Evolutionary conservation across 1,140 invertebrate species (phyloP).

Genomic region (Hypothenemus hampei): DNA sequence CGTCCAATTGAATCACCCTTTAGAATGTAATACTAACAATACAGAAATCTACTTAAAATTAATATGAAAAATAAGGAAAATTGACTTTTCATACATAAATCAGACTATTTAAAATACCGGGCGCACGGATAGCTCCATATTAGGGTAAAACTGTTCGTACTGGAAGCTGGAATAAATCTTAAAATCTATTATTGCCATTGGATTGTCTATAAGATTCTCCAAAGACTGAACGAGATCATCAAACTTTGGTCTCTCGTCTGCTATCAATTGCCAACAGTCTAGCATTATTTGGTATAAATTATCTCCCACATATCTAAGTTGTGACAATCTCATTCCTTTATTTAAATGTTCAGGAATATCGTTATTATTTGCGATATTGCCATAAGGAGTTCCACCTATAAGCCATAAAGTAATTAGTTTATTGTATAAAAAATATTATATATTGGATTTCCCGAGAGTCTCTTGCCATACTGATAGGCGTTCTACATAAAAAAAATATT

Average conservation of each 20-base stretch:
- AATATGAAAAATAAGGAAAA: no score
- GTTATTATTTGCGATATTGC: slow-evolving; percentile 57
- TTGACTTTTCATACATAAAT: no score
- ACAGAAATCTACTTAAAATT: no score
- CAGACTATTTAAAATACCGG: slow-evolving; percentile 33
- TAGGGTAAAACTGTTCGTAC: slow-evolving; percentile 41
- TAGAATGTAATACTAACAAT: no score
- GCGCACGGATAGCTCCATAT: slow-evolving; percentile 37
- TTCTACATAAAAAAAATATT: no score
- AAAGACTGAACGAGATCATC: slow-evolving; percentile 51
- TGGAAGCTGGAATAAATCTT: slow-evolving; percentile 38
- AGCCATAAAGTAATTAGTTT: no score
- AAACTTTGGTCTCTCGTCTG: slow-evolving; percentile 70
- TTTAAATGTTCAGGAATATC: slow-evolving; percentile 66
- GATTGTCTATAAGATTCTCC: slow-evolving; percentile 30
- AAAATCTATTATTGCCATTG: slow-evolving; percentile 32
- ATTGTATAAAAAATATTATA: slow-evolving; percentile 7
- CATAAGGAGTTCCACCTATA: slow-evolving; percentile 73
- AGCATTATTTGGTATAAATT: slow-evolving; percentile 77
- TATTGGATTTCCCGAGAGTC: background rate
- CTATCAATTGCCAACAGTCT: slow-evolving; percentile 80
- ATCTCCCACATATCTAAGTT: slow-evolving; percentile 66
- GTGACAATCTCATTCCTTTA: slow-evolving; percentile 63
- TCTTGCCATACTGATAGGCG: background rate
- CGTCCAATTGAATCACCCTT: no score